Evolutionary conservation across 92 coral and sea anemone genomes (phyloP), one percentile per base, ranked within the genome.

Genomic region (Heteractis magnifica): DNA sequence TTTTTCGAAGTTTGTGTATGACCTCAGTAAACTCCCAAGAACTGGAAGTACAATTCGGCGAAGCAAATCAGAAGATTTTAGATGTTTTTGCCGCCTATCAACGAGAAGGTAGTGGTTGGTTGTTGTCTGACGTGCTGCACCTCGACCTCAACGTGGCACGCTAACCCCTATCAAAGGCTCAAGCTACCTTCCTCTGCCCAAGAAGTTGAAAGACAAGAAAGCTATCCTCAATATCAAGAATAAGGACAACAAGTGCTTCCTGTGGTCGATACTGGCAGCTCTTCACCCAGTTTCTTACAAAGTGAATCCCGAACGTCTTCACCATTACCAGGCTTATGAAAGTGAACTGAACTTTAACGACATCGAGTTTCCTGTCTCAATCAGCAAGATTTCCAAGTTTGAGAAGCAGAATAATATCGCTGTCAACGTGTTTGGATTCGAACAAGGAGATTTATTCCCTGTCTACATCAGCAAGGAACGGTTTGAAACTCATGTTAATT

Each of bases 81-180:
- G n/a, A 15, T 14, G 79, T 51, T 3, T 72, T 86, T 19, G 74
- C 74, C 21, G 51, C 80, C 52, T 79, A 79, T 34, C 90, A 90
- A 73, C 86, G 76, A 73, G 92, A 86, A 75, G 92, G 92, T 8
- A 86, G 87, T 56, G 92, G 90, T 81, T 89, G 90, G 92, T 44
- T 53, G 13, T 70, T 90, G n/a, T 86, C 83, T 80, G 86, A 51
- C 83, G 84, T 41, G 52, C 79, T 64, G 85, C 91, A 15, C 44
- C 44, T 34, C 3, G 44, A 34, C 44, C 44, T 34, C 44, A 34
- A 34, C 44, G 44, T 34, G 3, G 44, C 3, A 34, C 44, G 44
- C 1, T 34, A 34, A 1, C 2, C 44, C 44, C 2, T n/a, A 34
- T 34, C 44, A 34, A 34, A 34, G 44, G 44, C 44, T 34, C 44